Percentiles rank a stretch among this genome's conserved stretches.
These are phyloP conservation scores for Caerostris extrusa DNA, from an alignment of 1,140 invertebrate genomes.

Conservation along the genomic window DNA sequence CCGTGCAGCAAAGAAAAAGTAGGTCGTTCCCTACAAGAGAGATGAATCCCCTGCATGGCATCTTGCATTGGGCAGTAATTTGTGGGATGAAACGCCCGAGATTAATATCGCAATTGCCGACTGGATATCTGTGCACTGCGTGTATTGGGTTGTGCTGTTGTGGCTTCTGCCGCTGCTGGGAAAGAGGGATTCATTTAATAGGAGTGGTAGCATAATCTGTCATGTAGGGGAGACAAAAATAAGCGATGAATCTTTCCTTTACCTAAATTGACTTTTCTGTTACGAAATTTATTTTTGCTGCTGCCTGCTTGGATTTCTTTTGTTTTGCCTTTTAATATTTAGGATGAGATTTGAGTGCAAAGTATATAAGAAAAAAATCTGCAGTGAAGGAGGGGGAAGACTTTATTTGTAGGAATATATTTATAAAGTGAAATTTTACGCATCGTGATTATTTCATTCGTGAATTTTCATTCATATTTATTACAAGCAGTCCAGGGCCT, in stretches of 20 bases:
- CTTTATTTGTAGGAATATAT: no score
- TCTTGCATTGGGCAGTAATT: slow-evolving; percentile 52
- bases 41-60: slow-evolving; percentile 46
- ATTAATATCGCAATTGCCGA: slow-evolving; percentile 31
- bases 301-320: background rate
- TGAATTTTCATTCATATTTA: no score
- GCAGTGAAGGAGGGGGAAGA: no score
- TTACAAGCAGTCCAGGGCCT: no score
- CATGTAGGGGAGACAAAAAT: background rate
- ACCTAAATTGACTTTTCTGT: background rate
- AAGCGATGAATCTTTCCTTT: background rate
- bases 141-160: background rate
- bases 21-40: background rate
- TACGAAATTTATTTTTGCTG: slow-evolving; percentile 6
- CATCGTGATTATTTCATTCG: no score
- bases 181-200: slow-evolving; percentile 18
- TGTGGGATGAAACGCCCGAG: slow-evolving; percentile 1
- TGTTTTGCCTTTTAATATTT: no score
- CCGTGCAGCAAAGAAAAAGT: background rate
- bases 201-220: background rate
- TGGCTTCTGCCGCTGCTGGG: background rate
- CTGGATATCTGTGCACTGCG: slow-evolving; percentile 11
- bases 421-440: no score
- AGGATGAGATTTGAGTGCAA: no score
- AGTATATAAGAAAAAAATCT: no score